Base-by-base conservation (phyloP, 2,888 invertebrate species). In the Harmothoe impar region DNA sequence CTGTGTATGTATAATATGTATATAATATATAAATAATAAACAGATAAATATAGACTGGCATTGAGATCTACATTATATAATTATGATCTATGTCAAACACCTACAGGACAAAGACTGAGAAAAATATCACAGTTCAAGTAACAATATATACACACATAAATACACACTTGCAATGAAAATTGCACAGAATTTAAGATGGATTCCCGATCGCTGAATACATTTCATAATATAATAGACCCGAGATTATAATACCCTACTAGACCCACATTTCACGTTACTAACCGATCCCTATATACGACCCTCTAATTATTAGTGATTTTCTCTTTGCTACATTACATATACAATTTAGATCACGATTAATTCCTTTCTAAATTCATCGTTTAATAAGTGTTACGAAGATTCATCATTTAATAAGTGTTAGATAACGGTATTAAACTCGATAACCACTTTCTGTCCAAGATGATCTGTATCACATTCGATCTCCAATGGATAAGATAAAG, bases 81-180 rank as follows among this genome's bases (percentile, higher is more conserved):
- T 68, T 17, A 23, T 7, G 5, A 12, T 25, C 25, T 72, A 72
- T 29, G 20, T 62, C n/a, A 62, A 62, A 62, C 62, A 62, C n/a
- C 62, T 62, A 43, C n/a, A n/a, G 62, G 62, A 62, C 62, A n/a
- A n/a, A 62, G 20, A n/a, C n/a, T 62, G 62, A n/a, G 62, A 62
- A 62, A 62, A 62, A n/a, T 62, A 62, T 62, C 62, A 62, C 62
- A 62, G 62, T 62, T 62, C 62, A 62, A n/a, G 62, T 20, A 62
- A 20, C 15, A n/a, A 62, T 5, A 62, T n/a, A 62, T n/a, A n/a
- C n/a, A n/a, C 62, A 62, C 62, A 62, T 62, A n/a, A n/a, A n/a
- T 62, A 62, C 62, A n/a, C 3, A 62, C n/a, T n/a, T 15, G 7
- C 62, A 62, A 62, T 5, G n/a, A 62, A 62, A 7, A n/a, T 62